Percentiles rank a stretch among this genome's conserved stretches.
These are phyloP conservation scores for Ctenochaetus hawaiiensis DNA, from an alignment of 2,797 vertebrate genomes.

Conservation along the genomic window DNA sequence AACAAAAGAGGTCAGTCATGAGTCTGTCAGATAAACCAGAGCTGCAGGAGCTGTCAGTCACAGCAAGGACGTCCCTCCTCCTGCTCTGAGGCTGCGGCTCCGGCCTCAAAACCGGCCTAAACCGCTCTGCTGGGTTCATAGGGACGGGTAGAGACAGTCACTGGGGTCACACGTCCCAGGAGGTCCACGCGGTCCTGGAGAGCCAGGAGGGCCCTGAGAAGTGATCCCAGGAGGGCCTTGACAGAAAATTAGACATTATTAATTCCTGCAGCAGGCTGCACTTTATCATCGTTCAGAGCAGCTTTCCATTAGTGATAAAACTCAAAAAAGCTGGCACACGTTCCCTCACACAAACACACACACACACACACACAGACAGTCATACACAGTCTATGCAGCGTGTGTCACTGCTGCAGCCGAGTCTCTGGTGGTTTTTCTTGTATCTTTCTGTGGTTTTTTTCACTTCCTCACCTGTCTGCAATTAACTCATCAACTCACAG, in stretches of 20 bases:
- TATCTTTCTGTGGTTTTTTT: no score
- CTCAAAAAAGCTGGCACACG: neutral
- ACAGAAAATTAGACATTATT: slow-evolving; percentile 57
- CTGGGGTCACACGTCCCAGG: slow-evolving; percentile 90
- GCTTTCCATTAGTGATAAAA: slow-evolving; percentile 44
- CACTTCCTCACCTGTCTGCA: no score
- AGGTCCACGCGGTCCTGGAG: slow-evolving; percentile 88
- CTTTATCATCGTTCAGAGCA: slow-evolving; percentile 39
- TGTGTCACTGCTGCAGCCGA: no score
- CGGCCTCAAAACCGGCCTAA: slow-evolving; percentile 17
- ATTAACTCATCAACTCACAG: no score
- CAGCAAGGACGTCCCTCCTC: slow-evolving; percentile 17
- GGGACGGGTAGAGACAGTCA: slow-evolving; percentile 87
- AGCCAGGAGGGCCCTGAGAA: slow-evolving; percentile 85
- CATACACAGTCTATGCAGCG: no score
- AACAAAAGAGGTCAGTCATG: slow-evolving; percentile 68
- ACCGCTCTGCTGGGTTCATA: slow-evolving; percentile 77
- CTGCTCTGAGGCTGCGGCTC: slow-evolving; percentile 25
- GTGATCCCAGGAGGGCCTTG: slow-evolving; percentile 84
- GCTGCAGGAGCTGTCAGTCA: slow-evolving; percentile 37
- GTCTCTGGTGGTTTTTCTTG: no score
- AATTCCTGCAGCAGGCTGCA: slow-evolving; percentile 27
- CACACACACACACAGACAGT: neutral
- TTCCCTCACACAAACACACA: slow-evolving; percentile 25
- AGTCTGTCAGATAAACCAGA: slow-evolving; percentile 53